Percentiles rank a stretch among this genome's conserved stretches.
Evolutionary conservation across 2,113 vertebrate species (phyloP).

Genomic region (Rhegmatorhina hoffmannsi): DNA sequence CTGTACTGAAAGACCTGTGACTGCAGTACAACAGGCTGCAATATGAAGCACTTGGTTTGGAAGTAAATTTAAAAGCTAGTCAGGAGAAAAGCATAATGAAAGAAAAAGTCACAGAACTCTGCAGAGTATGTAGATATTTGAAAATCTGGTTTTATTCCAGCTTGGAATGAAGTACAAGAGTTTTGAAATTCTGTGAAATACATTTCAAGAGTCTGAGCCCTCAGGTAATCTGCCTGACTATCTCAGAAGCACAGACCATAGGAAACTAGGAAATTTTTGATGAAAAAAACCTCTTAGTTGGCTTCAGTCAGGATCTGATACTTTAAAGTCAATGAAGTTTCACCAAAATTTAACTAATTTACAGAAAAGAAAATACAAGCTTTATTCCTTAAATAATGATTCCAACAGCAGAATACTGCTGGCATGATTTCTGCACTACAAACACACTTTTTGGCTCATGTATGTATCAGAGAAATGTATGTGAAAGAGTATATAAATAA

Average conservation of each 20-base stretch:
- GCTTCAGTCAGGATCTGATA: neutral
- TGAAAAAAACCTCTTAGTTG: neutral
- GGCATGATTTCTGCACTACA: neutral
- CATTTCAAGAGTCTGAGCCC: neutral
- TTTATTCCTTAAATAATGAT: neutral
- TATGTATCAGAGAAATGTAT: neutral
- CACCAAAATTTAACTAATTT: neutral
- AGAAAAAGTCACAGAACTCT: neutral
- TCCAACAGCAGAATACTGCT: neutral
- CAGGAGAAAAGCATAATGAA: neutral
- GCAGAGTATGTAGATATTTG: neutral
- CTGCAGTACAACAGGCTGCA: neutral
- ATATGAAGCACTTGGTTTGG: neutral
- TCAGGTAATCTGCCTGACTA: neutral
- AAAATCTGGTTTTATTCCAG: slow-evolving; percentile 20
- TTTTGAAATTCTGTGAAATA: neutral
- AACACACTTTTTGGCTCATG: neutral
- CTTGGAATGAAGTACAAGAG: neutral
- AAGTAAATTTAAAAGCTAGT: slow-evolving; percentile 16
- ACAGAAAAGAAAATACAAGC: neutral
- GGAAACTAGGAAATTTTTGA: neutral
- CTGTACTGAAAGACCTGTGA: neutral
- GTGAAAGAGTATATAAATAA: neutral
- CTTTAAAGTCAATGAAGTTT: neutral
- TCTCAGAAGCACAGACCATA: neutral